Conservation (phyloP, 1,140 invertebrate genomes). For the Zaprionus gabonicus region DNA sequence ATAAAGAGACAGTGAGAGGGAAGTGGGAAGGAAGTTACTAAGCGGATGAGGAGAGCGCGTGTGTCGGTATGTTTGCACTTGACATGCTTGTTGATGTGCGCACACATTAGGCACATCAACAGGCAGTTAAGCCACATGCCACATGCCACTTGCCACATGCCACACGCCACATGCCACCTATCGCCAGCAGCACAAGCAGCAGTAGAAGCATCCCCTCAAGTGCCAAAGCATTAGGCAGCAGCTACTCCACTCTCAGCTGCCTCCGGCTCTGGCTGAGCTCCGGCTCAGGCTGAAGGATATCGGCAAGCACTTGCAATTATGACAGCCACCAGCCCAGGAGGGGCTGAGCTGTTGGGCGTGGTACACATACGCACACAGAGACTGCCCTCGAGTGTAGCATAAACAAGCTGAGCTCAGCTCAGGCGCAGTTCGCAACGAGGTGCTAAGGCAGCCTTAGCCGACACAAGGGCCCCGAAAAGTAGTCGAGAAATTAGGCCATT, state of each 20-base stretch:
- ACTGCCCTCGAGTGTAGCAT: slow-evolving; percentile 5
- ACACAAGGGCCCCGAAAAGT: slow-evolving; percentile 27
- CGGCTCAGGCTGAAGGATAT: slow-evolving; percentile 1
- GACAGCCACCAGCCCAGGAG: slow-evolving; percentile 15
- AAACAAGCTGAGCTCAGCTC: slow-evolving; percentile 16
- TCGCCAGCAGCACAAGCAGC: background rate
- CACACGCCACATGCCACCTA: background rate
- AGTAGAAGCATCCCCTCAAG: slow-evolving; percentile 33
- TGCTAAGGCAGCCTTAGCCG: slow-evolving; percentile 52
- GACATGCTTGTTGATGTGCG: slow-evolving; percentile 37
- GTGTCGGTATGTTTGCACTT: slow-evolving; percentile 22
- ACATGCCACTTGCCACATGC: background rate
- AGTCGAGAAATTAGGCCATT: slow-evolving; percentile 73
- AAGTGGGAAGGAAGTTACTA: background rate
- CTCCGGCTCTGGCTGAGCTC: background rate
- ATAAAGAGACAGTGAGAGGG: too few relatives aligned
- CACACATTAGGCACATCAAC: slow-evolving; percentile 34
- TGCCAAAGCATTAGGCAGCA: slow-evolving; percentile 28
- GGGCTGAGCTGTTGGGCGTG: slow-evolving; percentile 6
- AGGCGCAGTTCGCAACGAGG: slow-evolving; percentile 52
- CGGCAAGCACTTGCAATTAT: slow-evolving; percentile 35
- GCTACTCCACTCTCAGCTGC: background rate
- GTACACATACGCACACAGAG: too few relatives aligned
- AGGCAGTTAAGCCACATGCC: slow-evolving; percentile 8
- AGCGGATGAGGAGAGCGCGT: slow-evolving; percentile 1